Conservation (phyloP, 2,888 invertebrate genomes). For the Mimachlamys varia region DNA sequence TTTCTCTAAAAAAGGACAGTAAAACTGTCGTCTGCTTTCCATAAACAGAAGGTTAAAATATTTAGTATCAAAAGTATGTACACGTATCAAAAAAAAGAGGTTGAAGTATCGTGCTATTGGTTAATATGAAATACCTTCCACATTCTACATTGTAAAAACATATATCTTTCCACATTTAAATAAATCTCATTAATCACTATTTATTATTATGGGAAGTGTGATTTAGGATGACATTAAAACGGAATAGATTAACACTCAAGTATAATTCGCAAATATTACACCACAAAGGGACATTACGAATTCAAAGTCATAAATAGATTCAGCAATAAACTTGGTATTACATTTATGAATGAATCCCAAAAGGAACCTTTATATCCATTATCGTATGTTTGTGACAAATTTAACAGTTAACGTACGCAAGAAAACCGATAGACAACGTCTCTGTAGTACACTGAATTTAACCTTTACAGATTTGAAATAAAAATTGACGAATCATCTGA, state of each 20-base stretch:
- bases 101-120: too few relatives aligned
- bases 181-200: too few relatives aligned
- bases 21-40: too few relatives aligned
- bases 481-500: background rate
- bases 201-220: too few relatives aligned
- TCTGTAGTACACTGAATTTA: background rate
- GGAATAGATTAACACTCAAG: background rate
- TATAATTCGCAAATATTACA: background rate
- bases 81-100: too few relatives aligned
- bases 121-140: too few relatives aligned
- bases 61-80: too few relatives aligned
- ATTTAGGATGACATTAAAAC: background rate
- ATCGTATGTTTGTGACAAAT: background rate
- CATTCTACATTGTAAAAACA: too few relatives aligned
- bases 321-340: background rate
- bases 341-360: background rate
- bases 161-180: too few relatives aligned
- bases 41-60: too few relatives aligned
- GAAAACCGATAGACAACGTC: background rate
- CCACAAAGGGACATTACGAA: background rate
- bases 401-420: background rate
- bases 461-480: background rate
- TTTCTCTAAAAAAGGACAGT: too few relatives aligned
- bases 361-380: background rate
- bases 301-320: background rate